Evolutionary conservation across 2,113 vertebrate genomes (phyloP).

Genomic region (Poeciliopsis retropinna): DNA sequence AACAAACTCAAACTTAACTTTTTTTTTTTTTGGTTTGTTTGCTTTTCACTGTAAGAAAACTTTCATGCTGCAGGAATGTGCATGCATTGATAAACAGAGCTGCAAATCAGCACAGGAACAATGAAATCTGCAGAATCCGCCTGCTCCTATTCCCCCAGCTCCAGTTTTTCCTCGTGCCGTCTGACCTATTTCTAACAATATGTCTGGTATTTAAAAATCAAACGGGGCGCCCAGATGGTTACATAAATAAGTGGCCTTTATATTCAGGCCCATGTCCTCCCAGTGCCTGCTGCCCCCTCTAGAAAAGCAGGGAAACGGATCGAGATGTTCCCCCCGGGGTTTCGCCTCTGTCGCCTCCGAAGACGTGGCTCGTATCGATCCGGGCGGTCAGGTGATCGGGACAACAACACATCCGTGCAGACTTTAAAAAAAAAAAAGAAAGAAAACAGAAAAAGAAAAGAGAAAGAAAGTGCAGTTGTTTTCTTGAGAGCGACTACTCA

Average conservation of each 20-base stretch:
- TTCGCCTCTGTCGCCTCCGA: conserved; percentile 15
- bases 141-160: conserved; percentile 25
- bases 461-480: neutral
- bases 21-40: neutral
- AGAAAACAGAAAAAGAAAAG: neutral
- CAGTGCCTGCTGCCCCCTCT: conserved; percentile 48
- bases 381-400: conserved; percentile 48
- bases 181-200: conserved; percentile 74
- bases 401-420: conserved; percentile 37
- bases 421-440: conserved; percentile 12
- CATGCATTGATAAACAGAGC: neutral
- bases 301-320: conserved; percentile 42
- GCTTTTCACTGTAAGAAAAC: neutral
- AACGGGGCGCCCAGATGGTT: conserved; percentile 45
- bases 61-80: neutral
- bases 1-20: conserved; percentile 17
- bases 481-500: conserved; percentile 69
- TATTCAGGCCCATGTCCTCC: conserved; percentile 67
- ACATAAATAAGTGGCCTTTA: conserved; percentile 74
- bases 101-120: neutral
- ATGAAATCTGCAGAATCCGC: conserved; percentile 29
- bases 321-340: conserved; percentile 49
- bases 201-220: conserved; percentile 55
- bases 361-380: conserved; percentile 50
- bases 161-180: conserved; percentile 48